Conservation (phyloP, 2,797 vertebrate genomes). For the Hozukius guyotensis region DNA sequence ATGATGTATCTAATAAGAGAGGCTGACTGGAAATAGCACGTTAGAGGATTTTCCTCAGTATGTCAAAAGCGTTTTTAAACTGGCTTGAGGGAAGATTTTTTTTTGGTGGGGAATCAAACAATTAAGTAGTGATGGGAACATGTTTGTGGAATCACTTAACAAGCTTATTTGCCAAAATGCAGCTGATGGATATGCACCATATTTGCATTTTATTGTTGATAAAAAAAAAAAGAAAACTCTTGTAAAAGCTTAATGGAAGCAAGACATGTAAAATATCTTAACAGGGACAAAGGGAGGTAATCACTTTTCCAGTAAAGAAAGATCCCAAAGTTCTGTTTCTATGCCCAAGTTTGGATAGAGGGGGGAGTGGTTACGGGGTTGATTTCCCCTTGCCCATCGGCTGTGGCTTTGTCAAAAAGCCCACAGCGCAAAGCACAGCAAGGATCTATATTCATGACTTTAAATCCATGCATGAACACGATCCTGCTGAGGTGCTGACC, state of each 20-base stretch:
- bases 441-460: not conserved
- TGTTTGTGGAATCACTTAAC: not conserved
- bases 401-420: not conserved
- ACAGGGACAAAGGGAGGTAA: not conserved
- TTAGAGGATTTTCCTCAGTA: constrained; percentile 1
- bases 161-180: not conserved
- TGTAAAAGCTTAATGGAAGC: not conserved
- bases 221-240: not conserved
- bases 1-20: constrained; percentile 35
- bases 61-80: not conserved
- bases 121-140: not conserved
- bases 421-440: not conserved
- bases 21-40: constrained; percentile 27
- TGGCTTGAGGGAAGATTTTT: not conserved
- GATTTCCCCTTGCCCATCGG: not conserved
- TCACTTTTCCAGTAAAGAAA: not conserved
- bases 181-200: not conserved
- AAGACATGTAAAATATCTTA: not conserved
- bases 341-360: not conserved
- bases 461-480: not conserved
- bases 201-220: not conserved
- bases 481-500: not conserved
- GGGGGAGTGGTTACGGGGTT: not conserved
- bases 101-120: not conserved
- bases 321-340: not conserved